Evolutionary conservation across 2,113 vertebrate genomes (phyloP).

Genomic region (Drymodes brunneopygia): DNA sequence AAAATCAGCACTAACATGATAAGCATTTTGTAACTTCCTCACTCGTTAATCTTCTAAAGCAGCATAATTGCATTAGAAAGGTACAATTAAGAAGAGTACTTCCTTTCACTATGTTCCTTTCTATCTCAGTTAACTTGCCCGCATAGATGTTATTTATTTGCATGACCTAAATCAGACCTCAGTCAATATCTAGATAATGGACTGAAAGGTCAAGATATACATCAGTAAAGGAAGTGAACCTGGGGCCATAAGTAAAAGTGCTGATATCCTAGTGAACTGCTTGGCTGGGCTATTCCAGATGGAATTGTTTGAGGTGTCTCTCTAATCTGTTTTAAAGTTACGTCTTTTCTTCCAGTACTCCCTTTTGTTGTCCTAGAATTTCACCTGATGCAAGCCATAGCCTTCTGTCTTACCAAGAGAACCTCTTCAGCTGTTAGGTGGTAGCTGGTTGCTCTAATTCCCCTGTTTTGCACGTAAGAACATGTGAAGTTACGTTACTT

Average conservation of each 20-base stretch:
- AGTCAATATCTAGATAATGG: background rate
- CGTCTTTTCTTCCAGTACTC: background rate
- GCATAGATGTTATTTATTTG: background rate
- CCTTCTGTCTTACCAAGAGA: background rate
- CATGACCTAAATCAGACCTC: background rate
- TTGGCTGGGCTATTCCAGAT: background rate
- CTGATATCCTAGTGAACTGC: background rate
- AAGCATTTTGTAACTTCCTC: background rate
- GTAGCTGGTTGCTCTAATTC: background rate
- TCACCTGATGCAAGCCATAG: background rate
- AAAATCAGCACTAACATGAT: background rate
- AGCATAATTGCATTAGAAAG: background rate
- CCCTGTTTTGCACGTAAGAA: background rate
- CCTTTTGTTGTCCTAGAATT: background rate
- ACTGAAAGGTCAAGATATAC: background rate
- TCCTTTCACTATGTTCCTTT: background rate
- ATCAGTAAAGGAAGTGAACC: background rate
- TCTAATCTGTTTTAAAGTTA: background rate
- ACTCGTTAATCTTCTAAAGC: background rate
- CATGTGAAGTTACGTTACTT: background rate
- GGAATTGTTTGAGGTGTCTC: background rate
- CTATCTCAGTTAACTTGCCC: background rate
- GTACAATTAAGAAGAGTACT: background rate
- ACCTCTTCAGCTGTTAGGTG: background rate
- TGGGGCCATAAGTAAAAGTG: background rate